Percentiles rank a stretch among this genome's conserved stretches.
Conservation (phyloP, 2,797 vertebrate genomes). For the Huso huso region DNA sequence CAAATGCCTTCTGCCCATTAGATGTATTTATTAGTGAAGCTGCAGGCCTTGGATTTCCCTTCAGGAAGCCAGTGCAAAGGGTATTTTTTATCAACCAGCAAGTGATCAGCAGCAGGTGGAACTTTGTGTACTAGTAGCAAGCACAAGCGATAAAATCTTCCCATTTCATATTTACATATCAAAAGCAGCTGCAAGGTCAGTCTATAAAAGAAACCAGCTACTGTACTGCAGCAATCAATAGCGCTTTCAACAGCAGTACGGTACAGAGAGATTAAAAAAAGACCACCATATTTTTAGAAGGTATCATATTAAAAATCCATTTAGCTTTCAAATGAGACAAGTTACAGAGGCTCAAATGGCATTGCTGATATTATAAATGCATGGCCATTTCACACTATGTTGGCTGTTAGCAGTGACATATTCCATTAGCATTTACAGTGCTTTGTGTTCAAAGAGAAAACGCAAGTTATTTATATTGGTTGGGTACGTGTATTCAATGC, state of each 20-base stretch:
- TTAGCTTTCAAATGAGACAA: not conserved
- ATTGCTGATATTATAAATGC: not conserved
- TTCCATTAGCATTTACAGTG: not conserved
- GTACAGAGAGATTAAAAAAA: too few species aligned
- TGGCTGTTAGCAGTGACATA: too few species aligned
- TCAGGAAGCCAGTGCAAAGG: slow-evolving; percentile 50
- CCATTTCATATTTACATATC: slow-evolving; percentile 24
- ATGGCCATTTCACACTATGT: not conserved
- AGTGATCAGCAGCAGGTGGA: slow-evolving; percentile 60
- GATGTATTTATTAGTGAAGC: slow-evolving; percentile 17
- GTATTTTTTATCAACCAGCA: slow-evolving; percentile 58
- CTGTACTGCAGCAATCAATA: not conserved
- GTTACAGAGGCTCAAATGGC: not conserved
- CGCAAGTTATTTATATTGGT: too few species aligned
- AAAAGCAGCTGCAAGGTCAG: slow-evolving; percentile 50
- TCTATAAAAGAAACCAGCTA: slow-evolving; percentile 7
- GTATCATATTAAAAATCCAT: slow-evolving; percentile 9
- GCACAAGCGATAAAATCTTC: too few species aligned
- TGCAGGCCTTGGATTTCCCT: slow-evolving; percentile 58
- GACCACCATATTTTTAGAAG: not conserved
- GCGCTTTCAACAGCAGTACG: not conserved
- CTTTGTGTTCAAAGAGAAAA: not conserved
- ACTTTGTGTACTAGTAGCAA: slow-evolving; percentile 16
- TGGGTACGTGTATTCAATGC: too few species aligned
- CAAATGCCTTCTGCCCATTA: too few species aligned